Base-by-base conservation (phyloP, 2,797 vertebrate genomes). In the Sebastes matsubarae region DNA sequence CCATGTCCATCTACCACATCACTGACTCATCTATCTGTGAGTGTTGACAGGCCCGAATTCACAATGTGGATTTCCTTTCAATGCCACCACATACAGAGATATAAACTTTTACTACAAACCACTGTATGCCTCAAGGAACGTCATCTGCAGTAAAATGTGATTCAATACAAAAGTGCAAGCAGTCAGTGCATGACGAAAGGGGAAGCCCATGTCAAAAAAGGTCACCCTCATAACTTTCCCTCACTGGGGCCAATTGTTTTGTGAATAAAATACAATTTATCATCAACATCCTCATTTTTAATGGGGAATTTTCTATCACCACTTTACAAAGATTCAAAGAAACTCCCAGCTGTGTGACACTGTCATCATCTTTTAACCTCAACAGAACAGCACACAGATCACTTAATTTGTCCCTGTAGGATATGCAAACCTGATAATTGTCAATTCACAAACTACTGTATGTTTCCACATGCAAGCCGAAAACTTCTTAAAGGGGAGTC, bases 11-110 rank as follows among this genome's bases (percentile, higher is more conserved):
- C 63, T 54, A 68, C 30, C 42, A 46, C 70, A 69, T 3, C 64
- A 58, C 67, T 83, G 68, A 83, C 30, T 77, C 55, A 72, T 75
- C 67, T 24, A 64, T 69, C 14, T 61, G 64, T 64, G 27, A 11
- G 29, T 66, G 42, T 10, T 5, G 42, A 71, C 52, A 59, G 57
- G 34, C 63, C 36, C 4, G 6, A 25, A 42, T 64, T 75, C 27
- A 68, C 78, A 81, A 69, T 9, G 2, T 14, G 32, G 6, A 64
- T 79, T 71, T 77, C 14, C 11, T 57, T 52, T 64, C 14, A 70
- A 27, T 25, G 60, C n/a, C 16, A 54, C 27, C 42, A 55, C 16
- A 68, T 36, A 50, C 5, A 59, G 16, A 32, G 18, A 63, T 7
- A 6, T 2, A 58, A 8, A 27, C 8, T 11, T 64, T 8, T 36